A percentile compares a stretch with the other conserved stretches of the same genome.
Conservation (phyloP, 23 tunicate species). For the Ciona savignyi region DNA sequence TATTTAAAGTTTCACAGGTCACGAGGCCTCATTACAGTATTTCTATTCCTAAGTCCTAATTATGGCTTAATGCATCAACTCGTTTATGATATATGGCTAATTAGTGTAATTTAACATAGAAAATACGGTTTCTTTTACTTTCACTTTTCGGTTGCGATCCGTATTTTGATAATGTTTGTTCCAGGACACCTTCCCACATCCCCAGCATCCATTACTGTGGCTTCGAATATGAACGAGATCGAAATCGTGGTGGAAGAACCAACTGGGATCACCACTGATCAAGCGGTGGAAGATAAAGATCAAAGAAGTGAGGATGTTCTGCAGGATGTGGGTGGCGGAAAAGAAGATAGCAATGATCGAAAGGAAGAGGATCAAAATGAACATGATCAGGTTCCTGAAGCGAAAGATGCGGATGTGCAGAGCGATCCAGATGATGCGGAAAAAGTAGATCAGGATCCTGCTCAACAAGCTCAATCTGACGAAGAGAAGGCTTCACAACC, state of each 20-base stretch:
- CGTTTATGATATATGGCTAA: too few species aligned
- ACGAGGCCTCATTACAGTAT: too few species aligned
- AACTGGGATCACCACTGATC: not conserved
- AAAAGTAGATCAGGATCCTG: not conserved
- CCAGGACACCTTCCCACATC: not conserved
- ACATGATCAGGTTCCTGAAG: not conserved
- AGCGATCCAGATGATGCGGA: not conserved
- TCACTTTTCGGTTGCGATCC: too few species aligned
- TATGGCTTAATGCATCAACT: too few species aligned
- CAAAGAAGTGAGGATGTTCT: not conserved
- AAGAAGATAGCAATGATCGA: constrained; percentile 7
- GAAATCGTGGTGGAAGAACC: not conserved
- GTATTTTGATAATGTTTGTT: too few species aligned
- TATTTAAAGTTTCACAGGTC: too few species aligned
- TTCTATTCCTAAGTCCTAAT: too few species aligned
- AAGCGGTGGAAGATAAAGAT: not conserved
- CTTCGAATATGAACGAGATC: not conserved
- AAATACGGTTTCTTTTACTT: too few species aligned
- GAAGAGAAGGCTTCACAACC: constrained; percentile 1
- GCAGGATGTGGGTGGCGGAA: not conserved
- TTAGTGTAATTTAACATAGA: too few species aligned
- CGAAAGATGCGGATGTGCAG: not conserved
- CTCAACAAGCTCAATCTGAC: not conserved
- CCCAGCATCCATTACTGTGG: not conserved
- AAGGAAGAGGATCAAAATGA: constrained; percentile 7